Conservation (phyloP, 2,888 invertebrate species). For the Mythimna lalbum region DNA sequence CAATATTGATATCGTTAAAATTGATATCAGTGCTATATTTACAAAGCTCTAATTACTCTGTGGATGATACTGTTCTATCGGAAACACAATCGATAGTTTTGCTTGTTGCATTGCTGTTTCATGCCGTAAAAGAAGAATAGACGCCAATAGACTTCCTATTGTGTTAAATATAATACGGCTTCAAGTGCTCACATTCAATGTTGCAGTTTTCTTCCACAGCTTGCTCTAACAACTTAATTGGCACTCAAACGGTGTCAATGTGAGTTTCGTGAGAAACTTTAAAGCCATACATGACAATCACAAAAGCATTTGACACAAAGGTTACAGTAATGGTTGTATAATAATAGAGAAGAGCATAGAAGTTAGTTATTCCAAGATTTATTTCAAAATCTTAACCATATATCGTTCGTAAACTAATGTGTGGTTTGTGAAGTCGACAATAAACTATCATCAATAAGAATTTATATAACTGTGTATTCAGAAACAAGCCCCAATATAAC, state of each 20-base stretch:
- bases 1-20: neutral
- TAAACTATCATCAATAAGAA: neutral
- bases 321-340: slow-evolving; percentile 24
- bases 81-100: neutral
- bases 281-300: slow-evolving; percentile 39
- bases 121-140: neutral
- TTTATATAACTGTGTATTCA: neutral
- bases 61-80: neutral
- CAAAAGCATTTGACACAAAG: slow-evolving; percentile 37
- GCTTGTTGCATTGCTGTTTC: neutral
- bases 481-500: no score
- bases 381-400: neutral
- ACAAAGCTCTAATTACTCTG: neutral
- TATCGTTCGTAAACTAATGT: neutral
- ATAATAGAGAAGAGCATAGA: slow-evolving; percentile 15
- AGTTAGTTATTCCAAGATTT: neutral
- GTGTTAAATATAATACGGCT: neutral
- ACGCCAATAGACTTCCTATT: neutral
- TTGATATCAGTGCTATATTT: neutral
- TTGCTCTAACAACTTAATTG: slow-evolving; percentile 40
- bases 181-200: slow-evolving; percentile 5
- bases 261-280: slow-evolving; percentile 41
- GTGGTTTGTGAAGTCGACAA: no score
- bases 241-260: slow-evolving; percentile 30
- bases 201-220: slow-evolving; percentile 16